phyloP scores from a whole-genome alignment of 2,797 vertebrate genomes.

The Eospalax fontanierii region DNA sequence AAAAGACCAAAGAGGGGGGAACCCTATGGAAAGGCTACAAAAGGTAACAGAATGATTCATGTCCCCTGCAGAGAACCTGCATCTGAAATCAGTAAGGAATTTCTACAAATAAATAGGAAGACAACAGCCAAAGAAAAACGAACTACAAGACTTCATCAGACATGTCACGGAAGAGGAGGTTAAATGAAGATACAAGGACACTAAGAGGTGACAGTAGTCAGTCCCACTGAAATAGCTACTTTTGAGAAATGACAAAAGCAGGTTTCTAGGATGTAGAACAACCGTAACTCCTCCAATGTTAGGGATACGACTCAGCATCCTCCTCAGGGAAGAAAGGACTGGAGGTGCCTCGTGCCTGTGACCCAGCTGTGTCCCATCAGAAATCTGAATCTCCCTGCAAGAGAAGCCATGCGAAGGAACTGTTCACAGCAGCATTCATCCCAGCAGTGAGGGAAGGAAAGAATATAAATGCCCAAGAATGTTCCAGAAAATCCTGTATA shows the following conservation, averaged over 20 bases:
- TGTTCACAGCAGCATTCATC: accelerated
- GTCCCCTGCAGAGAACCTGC: not conserved
- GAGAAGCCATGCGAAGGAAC: not conserved
- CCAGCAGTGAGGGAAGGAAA: not conserved
- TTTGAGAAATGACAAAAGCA: not conserved
- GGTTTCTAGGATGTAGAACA: not conserved
- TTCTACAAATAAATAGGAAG: not conserved
- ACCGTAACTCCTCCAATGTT: not conserved
- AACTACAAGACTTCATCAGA: not conserved
- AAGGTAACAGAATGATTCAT: not conserved
- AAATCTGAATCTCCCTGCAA: not conserved
- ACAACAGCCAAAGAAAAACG: not conserved
- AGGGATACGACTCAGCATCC: not conserved
- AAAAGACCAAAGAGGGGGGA: too few species aligned
- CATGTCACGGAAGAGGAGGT: not conserved
- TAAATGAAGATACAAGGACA: not conserved
- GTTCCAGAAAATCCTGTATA: too few species aligned
- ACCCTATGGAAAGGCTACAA: too few species aligned
- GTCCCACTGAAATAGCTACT: not conserved
- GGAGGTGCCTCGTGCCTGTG: not conserved
- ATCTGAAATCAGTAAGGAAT: not conserved
- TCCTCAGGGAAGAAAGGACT: not conserved
- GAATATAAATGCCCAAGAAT: not conserved
- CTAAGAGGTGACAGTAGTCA: not conserved
- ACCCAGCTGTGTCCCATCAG: not conserved